Evolutionary conservation across 2,888 invertebrate genomes (phyloP), one percentile per base, ranked within the genome.

Genomic region (Orthosia gothica): DNA sequence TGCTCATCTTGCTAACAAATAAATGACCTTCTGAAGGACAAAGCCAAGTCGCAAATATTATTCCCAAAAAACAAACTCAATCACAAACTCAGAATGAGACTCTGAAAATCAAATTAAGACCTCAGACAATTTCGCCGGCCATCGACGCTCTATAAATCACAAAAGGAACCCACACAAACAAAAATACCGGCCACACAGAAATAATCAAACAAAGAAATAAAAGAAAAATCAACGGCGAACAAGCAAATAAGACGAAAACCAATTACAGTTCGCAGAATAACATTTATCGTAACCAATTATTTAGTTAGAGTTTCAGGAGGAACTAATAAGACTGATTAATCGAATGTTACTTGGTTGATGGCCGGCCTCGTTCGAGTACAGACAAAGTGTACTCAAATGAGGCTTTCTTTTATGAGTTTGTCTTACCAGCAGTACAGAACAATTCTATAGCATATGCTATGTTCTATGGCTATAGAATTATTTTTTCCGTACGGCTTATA

Each of bases 201-300:
- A 80, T 69, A 81, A 81, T 58, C 76, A 76, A 70, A 79, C 81
- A 83, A 85, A 87, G 80, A 86, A 83, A 86, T 86, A 87, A 85
- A 82, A 84, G 82, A 85, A 82, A 89, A 89, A 87, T 79, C 87
- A 85, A 71, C 78, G 62, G 58, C 79, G 82, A 77, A 82, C 83
- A 88, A 92, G 91, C 89, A 91, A 91, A 90, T 88, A 89, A 81
- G 84, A 83, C 86, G 84, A 85, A 90, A 91, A 89, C 88, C 91
- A 93, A 93, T 93, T 93, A 92, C 90, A 89, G 89, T 86, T 83
- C 73, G 74, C 74, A 82, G 89, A 91, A 91, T 91, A 93, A 91
- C 89, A 90, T 91, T 91, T 91, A 90, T 89, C 89, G 88, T 86
- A 89, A 89, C 90, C 92, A 92, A 92, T 91, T 92, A 91, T 91